These are phyloP conservation scores for Ectemnius lituratus DNA, from an alignment of 2,888 invertebrate genomes.

Conservation along the genomic window DNA sequence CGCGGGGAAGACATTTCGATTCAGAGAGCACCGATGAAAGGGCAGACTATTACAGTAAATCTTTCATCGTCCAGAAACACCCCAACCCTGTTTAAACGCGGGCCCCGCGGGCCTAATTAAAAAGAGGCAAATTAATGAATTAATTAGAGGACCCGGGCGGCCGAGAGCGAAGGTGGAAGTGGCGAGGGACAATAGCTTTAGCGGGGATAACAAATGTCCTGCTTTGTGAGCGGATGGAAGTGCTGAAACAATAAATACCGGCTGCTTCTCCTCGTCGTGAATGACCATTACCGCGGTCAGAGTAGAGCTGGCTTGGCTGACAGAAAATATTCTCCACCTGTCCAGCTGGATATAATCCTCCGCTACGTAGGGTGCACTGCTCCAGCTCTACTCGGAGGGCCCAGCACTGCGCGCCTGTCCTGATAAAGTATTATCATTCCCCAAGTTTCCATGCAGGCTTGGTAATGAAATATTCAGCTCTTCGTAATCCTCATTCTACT, in stretches of 20 bases:
- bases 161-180: conserved; percentile 18
- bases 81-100: too few relatives aligned
- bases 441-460: conserved; percentile 57
- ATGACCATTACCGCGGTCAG: conserved; percentile 25
- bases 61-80: too few relatives aligned
- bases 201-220: conserved; percentile 14
- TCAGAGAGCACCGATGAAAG: not conserved
- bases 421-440: conserved; percentile 63
- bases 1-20: not conserved
- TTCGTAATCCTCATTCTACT: conserved; percentile 57
- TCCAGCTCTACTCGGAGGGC: not conserved
- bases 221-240: conserved; percentile 22
- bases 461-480: conserved; percentile 62
- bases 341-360: conserved; percentile 53
- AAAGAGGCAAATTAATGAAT: conserved; percentile 6
- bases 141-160: not conserved
- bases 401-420: conserved; percentile 27
- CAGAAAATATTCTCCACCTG: conserved; percentile 49
- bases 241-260: conserved; percentile 29
- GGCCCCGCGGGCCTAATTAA: not conserved
- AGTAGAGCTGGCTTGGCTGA: not conserved
- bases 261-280: not conserved
- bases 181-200: conserved; percentile 20
- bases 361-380: conserved; percentile 15
- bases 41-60: not conserved